Percentiles rank a stretch among this genome's conserved stretches.
These are phyloP conservation scores for Trachymyrmex cornetzi DNA, from an alignment of 1,140 invertebrate species.

Conservation along the genomic window DNA sequence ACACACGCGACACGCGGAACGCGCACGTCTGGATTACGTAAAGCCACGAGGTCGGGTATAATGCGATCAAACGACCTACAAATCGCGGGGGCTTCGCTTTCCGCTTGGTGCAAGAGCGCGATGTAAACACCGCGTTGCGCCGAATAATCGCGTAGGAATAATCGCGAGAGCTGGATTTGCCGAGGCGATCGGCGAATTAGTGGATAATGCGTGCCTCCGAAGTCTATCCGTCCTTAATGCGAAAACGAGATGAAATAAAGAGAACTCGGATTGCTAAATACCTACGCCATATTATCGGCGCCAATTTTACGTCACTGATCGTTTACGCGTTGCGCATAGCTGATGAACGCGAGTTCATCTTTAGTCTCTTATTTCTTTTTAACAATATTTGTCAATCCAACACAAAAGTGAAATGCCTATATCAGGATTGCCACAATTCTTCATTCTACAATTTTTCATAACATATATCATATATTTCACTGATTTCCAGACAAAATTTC, in stretches of 20 bases:
- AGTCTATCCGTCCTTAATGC: background rate
- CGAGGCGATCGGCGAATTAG: background rate
- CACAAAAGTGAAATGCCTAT: too few relatives aligned
- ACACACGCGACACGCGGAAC: conserved; percentile 10
- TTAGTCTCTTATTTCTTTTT: background rate
- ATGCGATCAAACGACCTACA: conserved; percentile 82
- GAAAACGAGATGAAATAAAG: conserved; percentile 3
- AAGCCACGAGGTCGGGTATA: conserved; percentile 71
- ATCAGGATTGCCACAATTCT: too few relatives aligned
- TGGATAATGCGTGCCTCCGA: background rate
- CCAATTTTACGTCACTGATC: conserved; percentile 4
- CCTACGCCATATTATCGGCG: background rate
- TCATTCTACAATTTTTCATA: too few relatives aligned
- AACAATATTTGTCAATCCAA: background rate
- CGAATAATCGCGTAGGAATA: conserved; percentile 13
- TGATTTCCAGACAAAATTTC: too few relatives aligned
- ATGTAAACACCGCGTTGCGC: conserved; percentile 53
- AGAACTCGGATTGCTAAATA: conserved; percentile 21
- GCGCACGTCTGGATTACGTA: conserved; percentile 75
- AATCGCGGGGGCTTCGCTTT: conserved; percentile 79
- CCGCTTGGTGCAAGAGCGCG: conserved; percentile 71
- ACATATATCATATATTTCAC: too few relatives aligned
- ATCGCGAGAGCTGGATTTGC: background rate
- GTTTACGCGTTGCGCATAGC: conserved; percentile 12
- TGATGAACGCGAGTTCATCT: background rate